These are phyloP conservation scores for Calidris pugnax DNA, from an alignment of 2,113 vertebrate genomes.

Conservation along the genomic window DNA sequence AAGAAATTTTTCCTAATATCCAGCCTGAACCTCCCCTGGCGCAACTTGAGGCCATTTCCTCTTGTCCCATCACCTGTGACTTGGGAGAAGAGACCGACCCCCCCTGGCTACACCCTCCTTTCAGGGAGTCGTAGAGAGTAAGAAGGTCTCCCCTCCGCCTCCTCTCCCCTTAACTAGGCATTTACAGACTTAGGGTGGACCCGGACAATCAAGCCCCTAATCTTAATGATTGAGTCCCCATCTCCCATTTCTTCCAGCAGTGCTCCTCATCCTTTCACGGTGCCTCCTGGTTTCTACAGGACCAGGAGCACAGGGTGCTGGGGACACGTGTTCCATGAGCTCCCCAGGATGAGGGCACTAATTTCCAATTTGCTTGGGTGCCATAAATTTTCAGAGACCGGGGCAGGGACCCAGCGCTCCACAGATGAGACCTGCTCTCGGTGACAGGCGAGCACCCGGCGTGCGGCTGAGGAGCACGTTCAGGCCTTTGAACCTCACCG, in stretches of 20 bases:
- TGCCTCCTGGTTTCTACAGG: neutral
- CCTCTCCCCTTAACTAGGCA: too few relatives aligned
- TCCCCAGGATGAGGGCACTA: neutral
- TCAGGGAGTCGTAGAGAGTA: too few relatives aligned
- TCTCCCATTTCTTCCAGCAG: neutral
- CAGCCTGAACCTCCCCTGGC: too few relatives aligned
- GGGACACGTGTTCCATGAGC: fast-evolving
- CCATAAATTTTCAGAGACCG: fast-evolving
- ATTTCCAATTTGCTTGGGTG: neutral
- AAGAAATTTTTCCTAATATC: too few relatives aligned
- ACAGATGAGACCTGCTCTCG: neutral
- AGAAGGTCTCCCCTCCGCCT: too few relatives aligned
- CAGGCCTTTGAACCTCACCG: neutral
- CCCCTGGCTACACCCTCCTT: too few relatives aligned
- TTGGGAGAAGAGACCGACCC: too few relatives aligned
- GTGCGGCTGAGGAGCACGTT: fast-evolving
- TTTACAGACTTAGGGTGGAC: neutral
- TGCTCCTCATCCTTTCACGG: neutral
- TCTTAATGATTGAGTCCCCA: fast-evolving
- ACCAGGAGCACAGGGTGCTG: fast-evolving
- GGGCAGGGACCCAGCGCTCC: fast-evolving
- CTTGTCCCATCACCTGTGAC: too few relatives aligned
- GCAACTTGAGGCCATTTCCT: too few relatives aligned
- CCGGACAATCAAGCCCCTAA: neutral
- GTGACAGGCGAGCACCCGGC: neutral